phyloP scores from a whole-genome alignment of 1,140 invertebrate species.

The Saccostrea cuccullata region DNA sequence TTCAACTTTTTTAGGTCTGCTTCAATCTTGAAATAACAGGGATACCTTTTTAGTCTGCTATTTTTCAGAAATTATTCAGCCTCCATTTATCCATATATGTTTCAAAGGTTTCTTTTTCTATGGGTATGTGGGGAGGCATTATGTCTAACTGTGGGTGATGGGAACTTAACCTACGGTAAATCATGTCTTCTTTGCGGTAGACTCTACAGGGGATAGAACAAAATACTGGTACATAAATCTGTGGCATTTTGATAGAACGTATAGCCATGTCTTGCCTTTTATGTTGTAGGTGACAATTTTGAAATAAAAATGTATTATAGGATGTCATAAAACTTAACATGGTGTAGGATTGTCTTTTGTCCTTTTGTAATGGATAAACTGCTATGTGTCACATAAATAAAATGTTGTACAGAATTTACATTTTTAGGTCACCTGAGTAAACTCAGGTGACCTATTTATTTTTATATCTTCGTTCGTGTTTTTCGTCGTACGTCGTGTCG shows the following conservation, averaged over 20 bases:
- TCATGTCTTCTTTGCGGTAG: conserved; percentile 3
- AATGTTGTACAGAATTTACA: background rate
- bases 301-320: conserved; percentile 5
- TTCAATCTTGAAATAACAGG: background rate
- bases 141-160: conserved; percentile 1
- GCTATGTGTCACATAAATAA: conserved; percentile 25
- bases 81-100: conserved; percentile 21
- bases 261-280: background rate
- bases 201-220: background rate
- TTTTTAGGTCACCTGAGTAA: too few species aligned
- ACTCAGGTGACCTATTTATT: too few species aligned
- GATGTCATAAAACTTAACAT: conserved; percentile 24
- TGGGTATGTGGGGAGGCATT: background rate
- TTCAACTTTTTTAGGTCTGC: conserved; percentile 11
- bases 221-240: conserved; percentile 11
- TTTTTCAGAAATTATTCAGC: conserved; percentile 26
- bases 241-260: conserved; percentile 17
- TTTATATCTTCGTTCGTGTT: too few species aligned
- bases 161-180: conserved; percentile 9
- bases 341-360: background rate
- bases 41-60: conserved; percentile 14
- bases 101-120: conserved; percentile 2
- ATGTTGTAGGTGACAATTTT: background rate
- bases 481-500: too few species aligned
- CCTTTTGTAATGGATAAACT: background rate